These are phyloP conservation scores for Drosophila repletoides DNA, from an alignment of 1,140 invertebrate genomes.

Conservation along the genomic window DNA sequence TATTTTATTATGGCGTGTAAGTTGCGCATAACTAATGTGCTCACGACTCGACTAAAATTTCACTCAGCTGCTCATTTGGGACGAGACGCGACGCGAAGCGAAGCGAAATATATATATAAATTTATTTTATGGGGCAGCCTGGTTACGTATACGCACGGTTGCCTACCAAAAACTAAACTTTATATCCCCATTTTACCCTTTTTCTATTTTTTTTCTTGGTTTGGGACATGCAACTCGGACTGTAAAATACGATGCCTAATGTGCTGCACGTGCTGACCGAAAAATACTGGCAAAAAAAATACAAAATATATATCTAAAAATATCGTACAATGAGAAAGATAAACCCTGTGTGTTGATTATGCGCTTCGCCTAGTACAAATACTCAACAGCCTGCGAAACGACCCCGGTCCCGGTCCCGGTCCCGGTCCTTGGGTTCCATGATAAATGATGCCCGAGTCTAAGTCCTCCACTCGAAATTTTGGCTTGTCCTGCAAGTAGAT, in stretches of 20 bases:
- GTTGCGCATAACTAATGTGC: constrained; percentile 43
- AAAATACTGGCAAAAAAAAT: constrained; percentile 14
- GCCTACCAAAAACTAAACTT: constrained; percentile 50
- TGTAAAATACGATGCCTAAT: constrained; percentile 61
- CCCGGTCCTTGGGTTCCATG: constrained; percentile 49
- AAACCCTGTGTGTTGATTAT: constrained; percentile 68
- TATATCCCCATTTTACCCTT: not conserved
- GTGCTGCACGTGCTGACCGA: constrained; percentile 60
- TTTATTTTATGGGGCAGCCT: constrained; percentile 42
- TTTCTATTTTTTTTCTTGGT: not conserved
- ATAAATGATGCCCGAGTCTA: constrained; percentile 63
- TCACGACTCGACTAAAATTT: constrained; percentile 45
- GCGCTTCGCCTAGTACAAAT: constrained; percentile 49
- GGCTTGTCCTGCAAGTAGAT: constrained; percentile 72
- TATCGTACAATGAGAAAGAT: constrained; percentile 61
- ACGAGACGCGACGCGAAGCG: not conserved
- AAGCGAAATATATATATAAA: constrained; percentile 21
- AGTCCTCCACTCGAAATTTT: constrained; percentile 27
- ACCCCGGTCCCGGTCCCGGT: too few species aligned
- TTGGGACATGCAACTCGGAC: constrained; percentile 20
- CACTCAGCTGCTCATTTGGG: constrained; percentile 46
- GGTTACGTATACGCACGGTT: constrained; percentile 63
- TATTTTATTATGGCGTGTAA: constrained; percentile 48
- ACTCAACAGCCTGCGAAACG: constrained; percentile 30
- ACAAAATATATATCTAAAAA: constrained; percentile 27